These are phyloP conservation scores for Strigops habroptila DNA, from an alignment of 2,113 vertebrate species.

Conservation along the genomic window DNA sequence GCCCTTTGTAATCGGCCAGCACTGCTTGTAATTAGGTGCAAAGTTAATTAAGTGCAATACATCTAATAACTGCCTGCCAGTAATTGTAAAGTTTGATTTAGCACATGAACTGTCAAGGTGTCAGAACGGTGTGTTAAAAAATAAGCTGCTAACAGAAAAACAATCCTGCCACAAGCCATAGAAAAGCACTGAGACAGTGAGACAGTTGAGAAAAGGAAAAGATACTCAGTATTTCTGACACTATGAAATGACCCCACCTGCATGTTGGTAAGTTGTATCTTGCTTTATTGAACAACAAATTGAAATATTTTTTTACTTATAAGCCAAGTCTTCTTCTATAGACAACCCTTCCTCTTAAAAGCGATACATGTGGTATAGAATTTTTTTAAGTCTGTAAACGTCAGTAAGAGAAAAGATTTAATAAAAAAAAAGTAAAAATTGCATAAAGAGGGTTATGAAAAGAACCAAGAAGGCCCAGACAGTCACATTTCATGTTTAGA, in stretches of 20 bases:
- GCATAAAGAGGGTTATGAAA: not conserved
- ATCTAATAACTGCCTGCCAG: conserved; percentile 75
- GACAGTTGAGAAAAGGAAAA: not conserved
- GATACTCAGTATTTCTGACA: not conserved
- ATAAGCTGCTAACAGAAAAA: conserved; percentile 24
- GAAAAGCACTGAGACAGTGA: not conserved
- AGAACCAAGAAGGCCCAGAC: not conserved
- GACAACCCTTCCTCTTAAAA: not conserved
- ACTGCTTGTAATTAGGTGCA: conserved; percentile 67
- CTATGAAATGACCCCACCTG: not conserved
- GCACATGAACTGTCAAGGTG: conserved; percentile 54
- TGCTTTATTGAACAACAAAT: not conserved
- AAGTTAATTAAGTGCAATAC: conserved; percentile 74
- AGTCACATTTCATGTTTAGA: not conserved
- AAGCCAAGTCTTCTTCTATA: not conserved
- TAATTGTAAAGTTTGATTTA: conserved; percentile 77
- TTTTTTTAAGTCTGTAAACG: not conserved
- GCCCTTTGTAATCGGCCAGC: conserved; percentile 68
- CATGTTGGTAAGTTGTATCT: not conserved
- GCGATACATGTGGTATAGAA: not conserved
- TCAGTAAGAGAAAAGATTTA: not conserved
- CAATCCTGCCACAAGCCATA: not conserved
- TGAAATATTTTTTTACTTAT: not conserved
- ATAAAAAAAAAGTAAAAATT: not conserved
- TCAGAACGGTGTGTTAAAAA: conserved; percentile 45